Conservation (phyloP, 1,140 invertebrate species). For the Apocrypta bakeri region DNA sequence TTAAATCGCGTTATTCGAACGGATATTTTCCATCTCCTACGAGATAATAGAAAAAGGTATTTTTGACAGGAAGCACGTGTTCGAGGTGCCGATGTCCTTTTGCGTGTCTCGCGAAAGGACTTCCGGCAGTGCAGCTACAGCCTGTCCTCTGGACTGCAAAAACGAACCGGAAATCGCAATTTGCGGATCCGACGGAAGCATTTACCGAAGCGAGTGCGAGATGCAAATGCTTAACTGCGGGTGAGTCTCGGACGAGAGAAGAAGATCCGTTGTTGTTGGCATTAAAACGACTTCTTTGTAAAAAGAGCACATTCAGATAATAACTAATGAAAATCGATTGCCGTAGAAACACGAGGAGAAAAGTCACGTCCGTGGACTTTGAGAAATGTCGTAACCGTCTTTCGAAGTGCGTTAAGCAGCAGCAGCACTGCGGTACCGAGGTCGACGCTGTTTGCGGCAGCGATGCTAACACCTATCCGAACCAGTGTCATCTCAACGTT, state of each 20-base stretch:
- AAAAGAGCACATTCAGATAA: not conserved
- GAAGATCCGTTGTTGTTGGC: no score
- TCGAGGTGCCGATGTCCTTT: slow-evolving; percentile 92
- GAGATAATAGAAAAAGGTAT: not conserved
- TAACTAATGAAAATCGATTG: not conserved
- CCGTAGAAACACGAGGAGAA: slow-evolving; percentile 63
- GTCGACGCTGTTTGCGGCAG: slow-evolving; percentile 88
- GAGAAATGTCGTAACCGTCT: slow-evolving; percentile 84
- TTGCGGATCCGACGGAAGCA: slow-evolving; percentile 91
- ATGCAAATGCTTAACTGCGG: slow-evolving; percentile 93
- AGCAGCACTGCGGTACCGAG: slow-evolving; percentile 77
- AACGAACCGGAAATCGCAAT: slow-evolving; percentile 79
- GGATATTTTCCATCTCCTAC: not conserved
- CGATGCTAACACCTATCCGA: slow-evolving; percentile 87
- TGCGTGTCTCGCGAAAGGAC: slow-evolving; percentile 87
- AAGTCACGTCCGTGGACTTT: slow-evolving; percentile 82
- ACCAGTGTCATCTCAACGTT: slow-evolving; percentile 86
- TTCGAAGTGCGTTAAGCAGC: slow-evolving; percentile 83
- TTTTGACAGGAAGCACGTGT: slow-evolving; percentile 86
- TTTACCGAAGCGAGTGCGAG: slow-evolving; percentile 92
- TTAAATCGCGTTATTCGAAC: not conserved
- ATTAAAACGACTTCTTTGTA: not conserved
- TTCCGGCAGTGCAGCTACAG: slow-evolving; percentile 74
- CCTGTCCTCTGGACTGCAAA: slow-evolving; percentile 83
- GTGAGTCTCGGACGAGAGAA: slow-evolving; percentile 78